Evolutionary conservation across 2,113 vertebrate species (phyloP).

Genomic region (Orycteropus afer): DNA sequence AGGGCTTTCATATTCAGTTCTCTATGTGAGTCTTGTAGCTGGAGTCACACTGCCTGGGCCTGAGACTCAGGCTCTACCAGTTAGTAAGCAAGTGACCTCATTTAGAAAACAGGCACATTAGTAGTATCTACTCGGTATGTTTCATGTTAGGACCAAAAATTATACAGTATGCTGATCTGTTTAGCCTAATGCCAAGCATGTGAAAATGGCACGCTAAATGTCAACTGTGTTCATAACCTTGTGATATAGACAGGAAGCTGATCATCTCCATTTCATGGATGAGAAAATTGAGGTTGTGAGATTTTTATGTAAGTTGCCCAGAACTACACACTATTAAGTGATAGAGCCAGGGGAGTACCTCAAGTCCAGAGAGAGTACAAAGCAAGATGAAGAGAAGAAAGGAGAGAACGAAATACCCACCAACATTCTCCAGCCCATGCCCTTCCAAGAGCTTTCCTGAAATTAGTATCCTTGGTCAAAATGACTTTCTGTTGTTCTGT

Average conservation of each 20-base stretch:
- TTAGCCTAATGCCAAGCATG: background rate
- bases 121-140: background rate
- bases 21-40: background rate
- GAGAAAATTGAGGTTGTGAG: background rate
- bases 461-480: background rate
- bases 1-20: background rate
- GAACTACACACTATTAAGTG: background rate
- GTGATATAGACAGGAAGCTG: background rate
- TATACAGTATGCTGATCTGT: background rate
- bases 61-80: background rate
- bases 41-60: background rate
- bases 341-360: background rate
- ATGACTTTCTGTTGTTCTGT: background rate
- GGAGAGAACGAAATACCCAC: background rate
- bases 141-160: slow-evolving; percentile 14
- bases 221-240: background rate
- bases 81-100: background rate
- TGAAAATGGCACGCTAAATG: background rate
- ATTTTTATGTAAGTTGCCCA: background rate
- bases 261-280: background rate
- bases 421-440: background rate
- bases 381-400: background rate
- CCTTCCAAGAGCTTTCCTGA: background rate
- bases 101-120: background rate
- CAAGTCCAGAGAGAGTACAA: background rate